Evolutionary conservation across 2,113 vertebrate species (phyloP), one percentile per base, ranked within the genome.

Genomic region (Ceratotherium simum): DNA sequence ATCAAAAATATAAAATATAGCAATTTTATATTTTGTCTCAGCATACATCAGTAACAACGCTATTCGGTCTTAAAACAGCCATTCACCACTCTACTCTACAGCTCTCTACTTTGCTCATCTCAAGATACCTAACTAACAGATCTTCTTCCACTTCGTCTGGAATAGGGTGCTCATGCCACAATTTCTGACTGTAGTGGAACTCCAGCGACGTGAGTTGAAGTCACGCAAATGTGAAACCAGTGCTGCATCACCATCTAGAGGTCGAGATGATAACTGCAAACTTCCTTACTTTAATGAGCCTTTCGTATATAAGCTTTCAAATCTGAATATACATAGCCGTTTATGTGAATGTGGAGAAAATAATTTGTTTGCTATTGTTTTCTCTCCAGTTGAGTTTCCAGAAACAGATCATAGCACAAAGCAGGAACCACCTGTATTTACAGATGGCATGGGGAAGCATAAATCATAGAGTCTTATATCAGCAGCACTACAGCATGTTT

Each of bases 241-340:
- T 80, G 7, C 48, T 80, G 60, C 64, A 91, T 92, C 80, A 3
- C 97, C 98, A 98, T 83, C 98, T 98, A 98, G 69, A 94, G 97
- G 94, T 88, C 0, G 3, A 42, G 13, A n/a, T 31, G 4, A 65
- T 87, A 95, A 96, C 70, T 97, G 86, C 90, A 89, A 56, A 81
- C 1, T 8, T 54, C 56, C 58, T 96, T 70, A 92, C 64, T 79
- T 94, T 21, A n/a, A 16, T 42, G 56, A 87, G 39, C 29, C 54
- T 67, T 76, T 69, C n/a, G 10, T 58, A 2, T 23, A 51, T 0
- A 76, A 73, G 17, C 56, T 51, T 92, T 90, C 29, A 65, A 20
- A 46, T 91, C 3, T n/a, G 46, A 84, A 31, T 46, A 64, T 60
- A 51, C 17, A 13, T 31, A 48, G 36, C 21, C 48, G 18, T 94